A percentile compares a stretch with the other conserved stretches of the same genome.
phyloP scores from a whole-genome alignment of 1,140 invertebrate species.

The Listronotus bonariensis region DNA sequence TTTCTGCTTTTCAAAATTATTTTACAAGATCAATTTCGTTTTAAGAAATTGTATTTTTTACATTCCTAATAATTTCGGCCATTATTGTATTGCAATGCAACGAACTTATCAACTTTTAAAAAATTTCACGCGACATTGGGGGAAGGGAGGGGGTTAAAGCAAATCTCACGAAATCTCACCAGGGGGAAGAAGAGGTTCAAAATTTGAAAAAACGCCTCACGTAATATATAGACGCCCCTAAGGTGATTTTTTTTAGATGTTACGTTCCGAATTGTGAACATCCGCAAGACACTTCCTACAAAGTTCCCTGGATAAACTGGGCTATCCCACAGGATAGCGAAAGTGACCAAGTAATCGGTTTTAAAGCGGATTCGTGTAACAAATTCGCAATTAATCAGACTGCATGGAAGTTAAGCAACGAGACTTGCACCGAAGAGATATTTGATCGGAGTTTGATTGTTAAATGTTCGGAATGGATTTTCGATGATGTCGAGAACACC shows the following conservation, averaged over 20 bases:
- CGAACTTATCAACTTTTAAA: too few relatives aligned
- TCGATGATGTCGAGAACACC: slow-evolving; percentile 57
- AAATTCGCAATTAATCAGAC: slow-evolving; percentile 41
- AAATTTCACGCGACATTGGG: too few relatives aligned
- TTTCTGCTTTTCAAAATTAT: too few relatives aligned
- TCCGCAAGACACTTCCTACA: slow-evolving; percentile 48
- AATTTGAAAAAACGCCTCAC: too few relatives aligned
- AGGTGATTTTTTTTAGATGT: slow-evolving; percentile 53
- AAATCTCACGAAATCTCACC: too few relatives aligned
- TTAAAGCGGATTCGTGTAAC: slow-evolving; percentile 45
- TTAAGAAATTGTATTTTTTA: too few relatives aligned
- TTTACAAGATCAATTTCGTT: too few relatives aligned
- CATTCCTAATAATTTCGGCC: too few relatives aligned
- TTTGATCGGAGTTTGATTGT: slow-evolving; percentile 48
- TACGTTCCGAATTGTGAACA: slow-evolving; percentile 58
- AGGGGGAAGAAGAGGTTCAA: too few relatives aligned
- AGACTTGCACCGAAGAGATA: slow-evolving; percentile 47
- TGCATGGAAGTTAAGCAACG: slow-evolving; percentile 27
- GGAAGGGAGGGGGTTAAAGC: too few relatives aligned
- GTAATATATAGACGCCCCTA: too few relatives aligned
- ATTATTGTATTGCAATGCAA: too few relatives aligned
- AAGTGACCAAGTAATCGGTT: slow-evolving; percentile 33
- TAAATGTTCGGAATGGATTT: slow-evolving; percentile 60
- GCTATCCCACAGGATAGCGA: slow-evolving; percentile 53
- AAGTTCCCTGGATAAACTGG: slow-evolving; percentile 54